These are phyloP conservation scores for Melanotaenia nigrans DNA, from an alignment of 2,797 vertebrate species.

Conservation along the genomic window DNA sequence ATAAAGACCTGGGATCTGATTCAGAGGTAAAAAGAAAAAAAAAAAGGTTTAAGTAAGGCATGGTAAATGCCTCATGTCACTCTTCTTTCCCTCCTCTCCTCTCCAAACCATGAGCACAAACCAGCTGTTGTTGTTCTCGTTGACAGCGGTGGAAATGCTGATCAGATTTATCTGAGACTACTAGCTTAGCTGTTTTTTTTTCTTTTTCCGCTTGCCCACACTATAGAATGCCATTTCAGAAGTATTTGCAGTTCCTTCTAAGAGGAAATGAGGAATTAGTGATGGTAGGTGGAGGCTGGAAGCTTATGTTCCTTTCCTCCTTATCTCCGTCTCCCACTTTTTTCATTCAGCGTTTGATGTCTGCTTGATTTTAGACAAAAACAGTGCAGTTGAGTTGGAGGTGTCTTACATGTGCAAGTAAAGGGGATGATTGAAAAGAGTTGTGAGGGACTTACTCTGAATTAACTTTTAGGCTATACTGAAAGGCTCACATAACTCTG, in stretches of 20 bases:
- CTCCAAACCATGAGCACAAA: conserved; percentile 65
- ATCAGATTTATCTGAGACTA: conserved; percentile 82
- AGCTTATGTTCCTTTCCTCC: conserved; percentile 78
- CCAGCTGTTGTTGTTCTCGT: conserved; percentile 75
- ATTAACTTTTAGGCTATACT: not conserved
- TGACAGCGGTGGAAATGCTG: conserved; percentile 71
- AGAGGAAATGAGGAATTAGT: conserved; percentile 86
- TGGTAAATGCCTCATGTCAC: conserved; percentile 75
- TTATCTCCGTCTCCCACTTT: conserved; percentile 40
- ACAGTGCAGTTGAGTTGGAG: conserved; percentile 62
- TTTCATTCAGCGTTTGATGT: conserved; percentile 60
- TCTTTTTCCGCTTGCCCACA: conserved; percentile 75
- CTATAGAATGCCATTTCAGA: conserved; percentile 73
- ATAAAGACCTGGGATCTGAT: conserved; percentile 81
- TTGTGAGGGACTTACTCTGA: conserved; percentile 32
- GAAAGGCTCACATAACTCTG: not conserved
- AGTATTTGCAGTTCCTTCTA: conserved; percentile 74
- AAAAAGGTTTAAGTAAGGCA: conserved; percentile 74
- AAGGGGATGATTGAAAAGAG: conserved; percentile 49
- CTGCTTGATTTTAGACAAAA: conserved; percentile 73
- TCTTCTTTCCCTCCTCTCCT: conserved; percentile 65
- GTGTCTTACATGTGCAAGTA: conserved; percentile 64
- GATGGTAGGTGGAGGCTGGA: conserved; percentile 82
- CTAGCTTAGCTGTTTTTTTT: conserved; percentile 72
- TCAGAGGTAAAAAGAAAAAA: conserved; percentile 75